Evolutionary conservation across 2,113 vertebrate species (phyloP), one percentile per base, ranked within the genome.

Genomic region (Coturnix japonica): DNA sequence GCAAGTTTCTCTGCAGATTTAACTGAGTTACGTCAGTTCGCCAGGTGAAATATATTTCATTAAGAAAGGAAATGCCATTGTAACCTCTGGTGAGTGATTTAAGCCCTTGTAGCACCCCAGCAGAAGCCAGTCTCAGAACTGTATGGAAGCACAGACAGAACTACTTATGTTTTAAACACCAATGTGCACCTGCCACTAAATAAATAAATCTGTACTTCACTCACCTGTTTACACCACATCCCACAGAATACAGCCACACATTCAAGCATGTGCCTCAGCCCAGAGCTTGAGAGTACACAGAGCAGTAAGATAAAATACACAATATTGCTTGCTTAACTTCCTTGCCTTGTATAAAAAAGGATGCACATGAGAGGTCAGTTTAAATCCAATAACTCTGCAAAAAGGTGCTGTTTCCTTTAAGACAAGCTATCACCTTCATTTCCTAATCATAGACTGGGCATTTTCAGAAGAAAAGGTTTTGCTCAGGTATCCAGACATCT

Each of bases 291-390:
- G 26, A 28, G 13, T 23, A 44, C 31, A 46, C 47, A 54, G 31
- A 74, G 8, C 69, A 74, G 28, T 7, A 56, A 56, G 47, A 71
- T 19, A 44, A 80, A 70, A 70, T 7, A 49, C 39, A 23, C 0
- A 4, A 3, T 7, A 17, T 35, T 25, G 47, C 49, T 79, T 73
- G 63, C 75, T 75, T 31, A 5, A 16, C 51, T 85, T 75, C 56
- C 61, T 93, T 41, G 53, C 41, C 53, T 60, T 5, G 5, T 26
- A n/a, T 4, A 2, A 21, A 6, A 0, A 8, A 3, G 26, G 54
- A 23, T 13, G 25, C 43, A 18, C 0, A 0, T 14, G 59, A 75
- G 25, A 1, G 0, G 18, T 20, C 3, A 28, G 23, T 41, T 77
- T 59, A 56, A 83, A 88, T 41, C 1, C 1, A 69, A 4, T 6